Percentiles rank a stretch among this genome's conserved stretches.
These are phyloP conservation scores for Pachypeltis micranthus DNA, from an alignment of 1,140 invertebrate genomes.

Conservation along the genomic window DNA sequence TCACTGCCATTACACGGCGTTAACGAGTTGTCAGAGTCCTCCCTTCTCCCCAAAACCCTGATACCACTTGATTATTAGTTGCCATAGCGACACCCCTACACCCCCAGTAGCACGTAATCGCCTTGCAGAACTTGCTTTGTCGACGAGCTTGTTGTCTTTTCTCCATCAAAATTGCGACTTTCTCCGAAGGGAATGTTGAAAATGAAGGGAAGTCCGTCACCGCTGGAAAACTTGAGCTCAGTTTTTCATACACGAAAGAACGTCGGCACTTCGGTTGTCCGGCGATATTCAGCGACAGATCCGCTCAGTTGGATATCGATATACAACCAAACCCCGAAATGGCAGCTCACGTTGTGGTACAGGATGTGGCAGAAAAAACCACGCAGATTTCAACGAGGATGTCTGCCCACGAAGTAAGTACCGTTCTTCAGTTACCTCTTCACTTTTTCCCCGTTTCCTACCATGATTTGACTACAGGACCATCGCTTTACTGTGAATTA, in stretches of 20 bases:
- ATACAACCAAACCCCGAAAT: constrained; percentile 6
- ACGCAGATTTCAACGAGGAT: constrained; percentile 50
- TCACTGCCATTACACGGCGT: no score
- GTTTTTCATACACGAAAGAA: constrained; percentile 15
- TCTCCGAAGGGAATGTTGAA: neutral
- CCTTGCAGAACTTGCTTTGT: no score
- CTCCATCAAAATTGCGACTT: neutral
- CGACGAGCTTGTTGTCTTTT: no score
- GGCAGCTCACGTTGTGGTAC: neutral
- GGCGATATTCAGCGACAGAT: constrained; percentile 7
- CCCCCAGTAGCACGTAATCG: no score
- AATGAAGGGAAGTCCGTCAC: neutral
- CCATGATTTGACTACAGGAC: no score
- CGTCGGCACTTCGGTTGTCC: constrained; percentile 11
- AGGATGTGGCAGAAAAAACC: constrained; percentile 39
- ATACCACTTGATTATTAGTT: no score
- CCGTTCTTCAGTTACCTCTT: no score
- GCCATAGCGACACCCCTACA: no score
- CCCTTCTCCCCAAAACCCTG: no score
- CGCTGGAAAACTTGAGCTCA: neutral
- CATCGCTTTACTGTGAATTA: no score
- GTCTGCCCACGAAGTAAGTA: constrained; percentile 49
- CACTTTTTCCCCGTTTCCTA: no score
- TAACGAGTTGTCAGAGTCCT: no score
- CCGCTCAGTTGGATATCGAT: neutral